Conservation (phyloP, 64 coral and sea anemone genomes). For the Montipora cactus region DNA sequence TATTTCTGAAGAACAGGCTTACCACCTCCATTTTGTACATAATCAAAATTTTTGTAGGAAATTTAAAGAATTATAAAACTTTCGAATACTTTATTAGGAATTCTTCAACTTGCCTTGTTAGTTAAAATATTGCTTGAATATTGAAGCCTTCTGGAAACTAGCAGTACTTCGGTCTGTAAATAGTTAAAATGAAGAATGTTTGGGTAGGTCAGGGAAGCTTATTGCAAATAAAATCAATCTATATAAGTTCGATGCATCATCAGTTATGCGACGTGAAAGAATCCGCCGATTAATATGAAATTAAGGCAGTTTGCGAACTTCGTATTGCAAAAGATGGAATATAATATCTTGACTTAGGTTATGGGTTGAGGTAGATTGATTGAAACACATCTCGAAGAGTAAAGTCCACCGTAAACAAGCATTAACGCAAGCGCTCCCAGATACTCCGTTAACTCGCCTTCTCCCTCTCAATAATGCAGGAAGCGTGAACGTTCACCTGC, state of each 20-base stretch:
- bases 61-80: not conserved
- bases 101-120: not conserved
- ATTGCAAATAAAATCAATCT: not conserved
- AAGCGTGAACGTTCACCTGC: too few relatives aligned
- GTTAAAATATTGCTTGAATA: slow-evolving; percentile 10
- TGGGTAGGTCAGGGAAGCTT: not conserved
- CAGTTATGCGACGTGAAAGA: too few relatives aligned
- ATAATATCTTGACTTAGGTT: too few relatives aligned
- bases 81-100: not conserved
- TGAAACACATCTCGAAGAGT: too few relatives aligned
- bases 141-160: too few relatives aligned
- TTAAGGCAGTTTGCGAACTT: not conserved
- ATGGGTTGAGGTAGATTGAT: too few relatives aligned
- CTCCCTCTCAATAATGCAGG: too few relatives aligned
- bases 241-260: not conserved
- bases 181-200: not conserved
- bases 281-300: not conserved
- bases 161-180: too few relatives aligned
- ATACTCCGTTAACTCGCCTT: too few relatives aligned
- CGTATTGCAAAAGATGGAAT: too few relatives aligned
- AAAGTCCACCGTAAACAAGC: too few relatives aligned
- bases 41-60: not conserved
- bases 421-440: too few relatives aligned
- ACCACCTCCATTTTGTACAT: not conserved
- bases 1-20: not conserved